Evolutionary conservation across 2,888 invertebrate species (phyloP).

Genomic region (Hypsopygia costalis): DNA sequence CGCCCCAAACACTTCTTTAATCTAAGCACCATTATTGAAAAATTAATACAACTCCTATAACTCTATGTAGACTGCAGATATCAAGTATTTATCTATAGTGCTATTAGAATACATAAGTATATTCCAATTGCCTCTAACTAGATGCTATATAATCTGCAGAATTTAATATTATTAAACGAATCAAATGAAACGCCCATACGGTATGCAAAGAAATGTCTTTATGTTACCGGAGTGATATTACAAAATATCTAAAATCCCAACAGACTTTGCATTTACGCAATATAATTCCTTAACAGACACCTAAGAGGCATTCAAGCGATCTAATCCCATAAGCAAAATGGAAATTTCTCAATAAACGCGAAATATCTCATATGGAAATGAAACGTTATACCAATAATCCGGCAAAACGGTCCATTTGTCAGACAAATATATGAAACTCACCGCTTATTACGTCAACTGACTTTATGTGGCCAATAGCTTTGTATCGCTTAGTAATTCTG

Average conservation of each 20-base stretch:
- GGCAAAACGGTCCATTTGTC: constrained; percentile 42
- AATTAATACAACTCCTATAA: too few species aligned
- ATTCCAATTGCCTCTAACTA: neutral
- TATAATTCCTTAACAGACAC: constrained; percentile 8
- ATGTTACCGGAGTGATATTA: constrained; percentile 7
- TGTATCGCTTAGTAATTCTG: constrained; percentile 57
- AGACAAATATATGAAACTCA: constrained; percentile 44
- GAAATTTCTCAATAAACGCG: constrained; percentile 37
- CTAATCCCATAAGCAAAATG: constrained; percentile 30
- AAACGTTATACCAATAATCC: constrained; percentile 28
- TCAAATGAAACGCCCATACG: neutral
- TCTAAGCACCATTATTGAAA: too few species aligned
- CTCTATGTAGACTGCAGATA: too few species aligned
- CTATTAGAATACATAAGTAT: neutral
- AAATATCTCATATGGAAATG: constrained; percentile 36
- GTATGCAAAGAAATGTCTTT: constrained; percentile 7
- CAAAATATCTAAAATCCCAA: constrained; percentile 3
- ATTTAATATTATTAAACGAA: neutral
- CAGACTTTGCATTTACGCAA: constrained; percentile 1
- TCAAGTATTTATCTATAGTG: too few species aligned
- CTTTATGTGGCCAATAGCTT: constrained; percentile 47
- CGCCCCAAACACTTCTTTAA: too few species aligned
- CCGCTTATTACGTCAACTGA: constrained; percentile 43
- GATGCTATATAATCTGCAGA: neutral
- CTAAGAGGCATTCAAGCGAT: constrained; percentile 9